A percentile compares a stretch with the other conserved stretches of the same genome.
Conservation (phyloP, 2,888 invertebrate species). For the Nephrotoma flavescens region DNA sequence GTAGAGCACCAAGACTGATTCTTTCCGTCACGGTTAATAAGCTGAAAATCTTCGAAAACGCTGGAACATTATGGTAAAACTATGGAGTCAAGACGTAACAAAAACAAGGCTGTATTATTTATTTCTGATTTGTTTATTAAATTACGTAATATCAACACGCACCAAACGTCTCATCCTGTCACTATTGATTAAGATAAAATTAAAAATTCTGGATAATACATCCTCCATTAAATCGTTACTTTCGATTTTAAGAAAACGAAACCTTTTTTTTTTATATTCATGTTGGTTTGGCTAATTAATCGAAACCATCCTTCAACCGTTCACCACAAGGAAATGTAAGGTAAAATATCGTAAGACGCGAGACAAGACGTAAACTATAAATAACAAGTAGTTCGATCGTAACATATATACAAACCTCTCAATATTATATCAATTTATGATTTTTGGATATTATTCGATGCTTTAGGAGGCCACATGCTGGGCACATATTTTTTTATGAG, state of each 20-base stretch:
- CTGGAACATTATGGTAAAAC: too few relatives aligned
- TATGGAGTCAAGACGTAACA: too few relatives aligned
- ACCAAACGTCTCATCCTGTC: neutral
- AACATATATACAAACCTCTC: neutral
- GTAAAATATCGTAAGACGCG: neutral
- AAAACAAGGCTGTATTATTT: too few relatives aligned
- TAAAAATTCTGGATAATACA: neutral
- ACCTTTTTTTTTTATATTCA: neutral
- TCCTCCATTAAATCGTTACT: neutral
- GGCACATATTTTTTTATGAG: neutral
- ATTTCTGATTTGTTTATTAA: too few relatives aligned
- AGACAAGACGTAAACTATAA: neutral
- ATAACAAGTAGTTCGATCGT: neutral
- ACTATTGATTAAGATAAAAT: neutral
- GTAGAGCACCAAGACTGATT: too few relatives aligned
- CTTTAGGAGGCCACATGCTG: neutral
- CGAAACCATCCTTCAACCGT: neutral
- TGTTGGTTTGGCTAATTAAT: neutral
- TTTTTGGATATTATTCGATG: neutral
- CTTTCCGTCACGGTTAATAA: too few relatives aligned
- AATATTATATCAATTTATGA: neutral
- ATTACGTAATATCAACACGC: too few relatives aligned
- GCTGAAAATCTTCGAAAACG: too few relatives aligned
- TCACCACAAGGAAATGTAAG: neutral
- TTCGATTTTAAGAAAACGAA: neutral